A percentile compares a stretch with the other conserved stretches of the same genome.
These are phyloP conservation scores for Pygoscelis adeliae DNA, from an alignment of 2,113 vertebrate species.

Conservation along the genomic window DNA sequence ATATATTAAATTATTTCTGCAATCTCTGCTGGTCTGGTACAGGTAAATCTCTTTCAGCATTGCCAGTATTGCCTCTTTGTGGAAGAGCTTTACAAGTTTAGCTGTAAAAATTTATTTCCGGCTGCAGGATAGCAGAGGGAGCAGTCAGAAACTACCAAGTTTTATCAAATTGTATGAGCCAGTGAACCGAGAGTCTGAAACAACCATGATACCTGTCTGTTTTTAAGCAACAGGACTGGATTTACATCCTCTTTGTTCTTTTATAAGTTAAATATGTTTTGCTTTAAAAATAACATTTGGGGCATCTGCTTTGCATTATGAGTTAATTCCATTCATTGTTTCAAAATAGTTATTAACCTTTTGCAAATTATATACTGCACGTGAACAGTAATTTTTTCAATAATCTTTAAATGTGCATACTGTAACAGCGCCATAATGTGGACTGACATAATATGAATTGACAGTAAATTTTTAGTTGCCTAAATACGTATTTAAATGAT, in stretches of 20 bases:
- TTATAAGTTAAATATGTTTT: constrained; percentile 51
- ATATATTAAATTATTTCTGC: constrained; percentile 10
- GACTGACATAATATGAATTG: constrained; percentile 64
- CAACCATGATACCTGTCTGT: not conserved
- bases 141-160: constrained; percentile 4
- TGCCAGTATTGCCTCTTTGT: not conserved
- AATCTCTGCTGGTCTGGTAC: constrained; percentile 1
- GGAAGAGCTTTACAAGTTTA: constrained; percentile 3
- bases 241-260: constrained; percentile 38
- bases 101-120: constrained; percentile 11
- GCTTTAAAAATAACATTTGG: constrained; percentile 45
- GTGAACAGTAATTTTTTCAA: constrained; percentile 54
- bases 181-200: not conserved
- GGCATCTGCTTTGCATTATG: constrained; percentile 56
- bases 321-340: constrained; percentile 60
- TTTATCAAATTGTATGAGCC: constrained; percentile 3
- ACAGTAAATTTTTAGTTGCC: constrained; percentile 59
- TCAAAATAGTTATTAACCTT: constrained; percentile 60
- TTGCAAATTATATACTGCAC: constrained; percentile 52
- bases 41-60: constrained; percentile 29
- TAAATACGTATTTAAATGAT: constrained; percentile 41
- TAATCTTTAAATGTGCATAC: constrained; percentile 56
- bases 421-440: constrained; percentile 56
- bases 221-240: constrained; percentile 16
- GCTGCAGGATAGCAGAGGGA: not conserved